phyloP scores from a whole-genome alignment of 1,140 invertebrate species.

The Melitaea cinxia region DNA sequence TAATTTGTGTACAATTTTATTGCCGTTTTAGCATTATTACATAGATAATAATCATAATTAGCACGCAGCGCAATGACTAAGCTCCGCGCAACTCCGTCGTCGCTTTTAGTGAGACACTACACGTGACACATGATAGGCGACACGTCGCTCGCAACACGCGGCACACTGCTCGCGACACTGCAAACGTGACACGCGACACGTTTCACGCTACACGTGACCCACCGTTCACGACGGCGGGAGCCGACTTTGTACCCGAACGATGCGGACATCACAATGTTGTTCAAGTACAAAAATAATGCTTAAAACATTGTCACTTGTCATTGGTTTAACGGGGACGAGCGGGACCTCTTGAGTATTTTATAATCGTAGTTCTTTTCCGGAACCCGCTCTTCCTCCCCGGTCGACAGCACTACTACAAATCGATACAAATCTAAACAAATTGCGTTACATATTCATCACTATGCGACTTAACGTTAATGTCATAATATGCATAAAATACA shows the following conservation, averaged over 20 bases:
- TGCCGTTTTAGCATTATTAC: constrained; percentile 40
- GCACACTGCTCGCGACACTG: too few relatives aligned
- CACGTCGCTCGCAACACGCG: too few relatives aligned
- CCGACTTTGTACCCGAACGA: constrained; percentile 3
- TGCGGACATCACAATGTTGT: constrained; percentile 2
- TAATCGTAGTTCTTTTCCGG: neutral
- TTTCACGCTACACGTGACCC: too few relatives aligned
- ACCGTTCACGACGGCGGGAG: neutral
- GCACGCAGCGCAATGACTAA: constrained; percentile 19
- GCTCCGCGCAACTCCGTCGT: constrained; percentile 1
- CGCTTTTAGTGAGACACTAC: too few relatives aligned
- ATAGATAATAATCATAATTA: constrained; percentile 24
- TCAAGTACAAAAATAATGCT: constrained; percentile 3
- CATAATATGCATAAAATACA: constrained; percentile 37
- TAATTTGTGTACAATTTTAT: constrained; percentile 43
- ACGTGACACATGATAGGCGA: too few relatives aligned
- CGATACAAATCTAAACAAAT: neutral
- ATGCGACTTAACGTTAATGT: constrained; percentile 2
- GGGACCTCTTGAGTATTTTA: constrained; percentile 13
- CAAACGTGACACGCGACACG: too few relatives aligned
- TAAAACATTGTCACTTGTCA: constrained; percentile 8
- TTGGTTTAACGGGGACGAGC: neutral
- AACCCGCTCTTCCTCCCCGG: neutral
- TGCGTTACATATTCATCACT: constrained; percentile 4
- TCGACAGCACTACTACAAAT: neutral